Percentiles rank a stretch among this genome's conserved stretches.
Evolutionary conservation across 2,113 vertebrate species (phyloP).

Genomic region (Semicossyphus pulcher): DNA sequence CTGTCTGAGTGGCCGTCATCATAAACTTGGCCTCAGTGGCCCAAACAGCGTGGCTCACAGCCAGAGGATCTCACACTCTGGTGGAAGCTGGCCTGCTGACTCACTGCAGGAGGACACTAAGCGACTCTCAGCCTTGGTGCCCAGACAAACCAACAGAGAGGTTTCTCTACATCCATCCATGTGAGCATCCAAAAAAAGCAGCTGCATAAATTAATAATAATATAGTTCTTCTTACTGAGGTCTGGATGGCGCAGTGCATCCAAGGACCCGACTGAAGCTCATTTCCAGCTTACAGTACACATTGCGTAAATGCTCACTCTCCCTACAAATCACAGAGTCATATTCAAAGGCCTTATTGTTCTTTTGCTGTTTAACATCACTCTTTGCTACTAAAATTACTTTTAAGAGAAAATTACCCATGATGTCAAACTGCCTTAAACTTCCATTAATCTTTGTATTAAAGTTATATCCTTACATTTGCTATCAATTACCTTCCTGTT

Average conservation of each 20-base stretch:
- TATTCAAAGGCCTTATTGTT: conserved; percentile 16
- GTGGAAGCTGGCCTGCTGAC: conserved; percentile 63
- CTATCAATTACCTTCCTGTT: conserved; percentile 28
- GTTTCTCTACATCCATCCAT: conserved; percentile 13
- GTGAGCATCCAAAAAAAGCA: conserved; percentile 54
- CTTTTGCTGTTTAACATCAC: conserved; percentile 21
- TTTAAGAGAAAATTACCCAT: conserved; percentile 15
- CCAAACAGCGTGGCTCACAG: conserved; percentile 4
- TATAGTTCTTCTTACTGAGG: conserved; percentile 20
- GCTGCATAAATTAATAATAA: conserved; percentile 46
- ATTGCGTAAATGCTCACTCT: not conserved
- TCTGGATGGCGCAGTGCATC: conserved; percentile 12
- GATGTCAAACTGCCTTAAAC: conserved; percentile 30
- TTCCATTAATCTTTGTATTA: conserved; percentile 6
- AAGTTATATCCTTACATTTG: conserved; percentile 20
- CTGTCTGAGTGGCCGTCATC: conserved; percentile 24
- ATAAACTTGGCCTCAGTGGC: conserved; percentile 44
- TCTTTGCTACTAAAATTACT: conserved; percentile 2
- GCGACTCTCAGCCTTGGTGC: conserved; percentile 35
- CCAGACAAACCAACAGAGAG: not conserved
- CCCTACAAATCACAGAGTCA: conserved; percentile 13
- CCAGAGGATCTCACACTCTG: conserved; percentile 59
- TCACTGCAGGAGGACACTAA: conserved; percentile 56
- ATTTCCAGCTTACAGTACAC: conserved; percentile 20
- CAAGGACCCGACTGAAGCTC: not conserved